Evolutionary conservation across 2,888 invertebrate species (phyloP), one percentile per base, ranked within the genome.

Genomic region (Steinernema scapterisci): DNA sequence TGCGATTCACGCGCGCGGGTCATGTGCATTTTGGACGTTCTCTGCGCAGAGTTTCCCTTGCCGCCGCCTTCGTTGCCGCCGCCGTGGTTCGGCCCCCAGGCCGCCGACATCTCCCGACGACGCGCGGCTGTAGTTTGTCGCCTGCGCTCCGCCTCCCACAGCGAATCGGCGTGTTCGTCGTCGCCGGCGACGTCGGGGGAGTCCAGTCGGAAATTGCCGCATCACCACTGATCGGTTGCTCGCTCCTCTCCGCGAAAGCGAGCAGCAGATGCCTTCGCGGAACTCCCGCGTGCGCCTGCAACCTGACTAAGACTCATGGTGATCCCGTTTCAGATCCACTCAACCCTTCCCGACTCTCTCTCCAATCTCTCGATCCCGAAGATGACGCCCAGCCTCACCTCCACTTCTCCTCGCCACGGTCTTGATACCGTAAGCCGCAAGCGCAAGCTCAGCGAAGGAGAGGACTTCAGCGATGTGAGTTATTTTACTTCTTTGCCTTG

Each of bases 1-100:
- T 63, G 63, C 63, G 63, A 2, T 63, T 63, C 63, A 63, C 63
- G 63, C 63, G 63, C 38, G 63, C 63, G 63, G 63, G 63, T 63
- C 63, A 63, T 31, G 31, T 63, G 63, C 63, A 63, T 25, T 21
- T 63, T 63, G 63, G 6, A 25, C 63, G 63, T 63, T 63, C 63
- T 63, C 63, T 63, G 52, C 52, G 63, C 1, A 3, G 48, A n/a
- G 48, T 48, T 48, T 48, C 48, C 48, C 48, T n/a, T 16, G 45
- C 45, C 45, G 45, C 45, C 45, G 45, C 54, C 54, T 21, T 7
- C 54, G 23, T 16, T 6, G 54, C 19, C 25, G 63, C 38, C 25
- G 31, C 63, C 25, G 63, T 25, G 54, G 54, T 16, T 16, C 63
- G 31, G 27, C 63, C 63, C 63, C 25, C 63, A 19, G 48, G n/a